Percentiles rank a stretch among this genome's conserved stretches.
Evolutionary conservation across 2,113 vertebrate genomes (phyloP).

Genomic region (Coreoperca whiteheadi): DNA sequence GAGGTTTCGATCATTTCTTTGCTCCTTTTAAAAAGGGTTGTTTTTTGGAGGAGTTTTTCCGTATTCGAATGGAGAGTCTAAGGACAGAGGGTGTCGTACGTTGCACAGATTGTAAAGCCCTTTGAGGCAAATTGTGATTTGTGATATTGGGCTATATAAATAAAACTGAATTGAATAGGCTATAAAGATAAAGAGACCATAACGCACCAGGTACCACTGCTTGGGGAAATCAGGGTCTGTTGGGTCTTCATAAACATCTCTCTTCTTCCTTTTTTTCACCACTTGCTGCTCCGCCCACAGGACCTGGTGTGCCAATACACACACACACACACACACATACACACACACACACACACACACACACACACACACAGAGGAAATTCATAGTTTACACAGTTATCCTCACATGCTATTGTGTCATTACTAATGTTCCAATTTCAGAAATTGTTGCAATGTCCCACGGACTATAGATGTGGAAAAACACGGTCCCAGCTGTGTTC

Average conservation of each 20-base stretch:
- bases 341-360: constrained; percentile 20
- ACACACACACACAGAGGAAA: constrained; percentile 26
- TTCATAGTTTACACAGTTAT: constrained; percentile 35
- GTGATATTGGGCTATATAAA: no score
- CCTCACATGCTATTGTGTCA: constrained; percentile 18
- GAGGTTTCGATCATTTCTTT: no score
- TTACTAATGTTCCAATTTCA: constrained; percentile 53
- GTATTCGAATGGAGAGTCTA: no score
- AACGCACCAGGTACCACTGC: constrained; percentile 97
- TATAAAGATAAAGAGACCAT: constrained; percentile 9
- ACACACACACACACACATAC: neutral
- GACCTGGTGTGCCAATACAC: constrained; percentile 81
- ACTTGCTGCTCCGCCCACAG: constrained; percentile 95
- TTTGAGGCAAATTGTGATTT: no score
- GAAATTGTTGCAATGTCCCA: constrained; percentile 35
- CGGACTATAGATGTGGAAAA: constrained; percentile 21
- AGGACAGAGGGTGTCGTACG: no score
- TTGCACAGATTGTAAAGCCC: no score
- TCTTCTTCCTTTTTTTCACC: constrained; percentile 88
- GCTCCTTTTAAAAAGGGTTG: no score
- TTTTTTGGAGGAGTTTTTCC: no score
- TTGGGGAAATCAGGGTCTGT: constrained; percentile 93
- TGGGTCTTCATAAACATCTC: constrained; percentile 90
- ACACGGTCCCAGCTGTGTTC: constrained; percentile 60
- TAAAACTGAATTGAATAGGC: no score